Percentiles rank a stretch among this genome's conserved stretches.
These are phyloP conservation scores for Falco naumanni DNA, from an alignment of 2,797 vertebrate species.

Conservation along the genomic window DNA sequence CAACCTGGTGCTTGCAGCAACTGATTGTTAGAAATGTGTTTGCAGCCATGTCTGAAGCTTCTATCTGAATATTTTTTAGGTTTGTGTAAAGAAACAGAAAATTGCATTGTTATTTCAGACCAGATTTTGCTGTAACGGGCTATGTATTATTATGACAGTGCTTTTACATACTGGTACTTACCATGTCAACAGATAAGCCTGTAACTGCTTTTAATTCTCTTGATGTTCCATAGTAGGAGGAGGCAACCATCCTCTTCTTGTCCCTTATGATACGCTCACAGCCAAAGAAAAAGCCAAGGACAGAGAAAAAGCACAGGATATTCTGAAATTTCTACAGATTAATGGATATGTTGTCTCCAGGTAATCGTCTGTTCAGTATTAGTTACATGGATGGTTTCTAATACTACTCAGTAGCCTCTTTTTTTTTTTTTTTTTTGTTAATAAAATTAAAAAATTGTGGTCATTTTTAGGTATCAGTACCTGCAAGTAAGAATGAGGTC, in stretches of 20 bases:
- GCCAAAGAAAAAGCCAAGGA: constrained; percentile 97
- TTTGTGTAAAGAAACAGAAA: background rate
- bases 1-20: background rate
- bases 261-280: constrained; percentile 95
- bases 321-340: constrained; percentile 95
- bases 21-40: background rate
- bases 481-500: background rate
- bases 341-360: constrained; percentile 92
- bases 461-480: background rate
- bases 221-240: constrained; percentile 81
- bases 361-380: constrained; percentile 65
- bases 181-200: background rate
- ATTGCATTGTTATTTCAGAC: background rate
- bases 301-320: constrained; percentile 93
- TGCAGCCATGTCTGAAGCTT: background rate
- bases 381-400: background rate
- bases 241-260: constrained; percentile 92
- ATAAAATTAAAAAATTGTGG: background rate
- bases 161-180: background rate
- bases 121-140: background rate
- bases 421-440: background rate
- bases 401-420: background rate
- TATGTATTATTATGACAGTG: background rate
- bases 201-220: constrained; percentile 15
- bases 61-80: background rate